Evolutionary conservation across 2,888 invertebrate species (phyloP).

Genomic region (Cepaea hortensis): DNA sequence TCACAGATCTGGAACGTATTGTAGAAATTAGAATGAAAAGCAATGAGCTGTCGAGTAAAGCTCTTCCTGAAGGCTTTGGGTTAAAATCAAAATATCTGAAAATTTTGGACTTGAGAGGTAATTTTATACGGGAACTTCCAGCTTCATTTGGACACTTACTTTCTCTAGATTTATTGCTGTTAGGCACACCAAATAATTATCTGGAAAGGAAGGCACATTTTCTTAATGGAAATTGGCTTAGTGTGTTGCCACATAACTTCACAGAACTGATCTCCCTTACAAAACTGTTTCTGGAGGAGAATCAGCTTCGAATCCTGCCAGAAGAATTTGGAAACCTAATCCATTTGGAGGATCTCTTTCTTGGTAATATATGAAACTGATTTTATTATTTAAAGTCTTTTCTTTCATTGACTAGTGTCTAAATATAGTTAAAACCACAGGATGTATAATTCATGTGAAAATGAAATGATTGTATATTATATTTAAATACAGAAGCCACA

Average conservation of each 20-base stretch:
- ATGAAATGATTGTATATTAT: no score
- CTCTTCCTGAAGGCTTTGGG: slow-evolving; percentile 37
- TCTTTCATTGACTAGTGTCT: no score
- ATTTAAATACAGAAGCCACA: no score
- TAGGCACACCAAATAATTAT: slow-evolving; percentile 19
- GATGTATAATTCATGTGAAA: no score
- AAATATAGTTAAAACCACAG: no score
- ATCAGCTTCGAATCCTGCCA: slow-evolving; percentile 66
- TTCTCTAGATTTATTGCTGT: not conserved
- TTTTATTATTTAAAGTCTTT: not conserved
- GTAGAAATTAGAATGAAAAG: slow-evolving; percentile 56
- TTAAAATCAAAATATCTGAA: slow-evolving; percentile 14
- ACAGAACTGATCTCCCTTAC: slow-evolving; percentile 59
- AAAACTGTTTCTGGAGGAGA: slow-evolving; percentile 68
- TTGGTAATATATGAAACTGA: slow-evolving; percentile 59
- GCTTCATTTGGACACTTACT: slow-evolving; percentile 60
- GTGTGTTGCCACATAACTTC: slow-evolving; percentile 62
- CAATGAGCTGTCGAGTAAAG: slow-evolving; percentile 23
- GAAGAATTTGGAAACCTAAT: slow-evolving; percentile 66
- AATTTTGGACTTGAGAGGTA: slow-evolving; percentile 55
- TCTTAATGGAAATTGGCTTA: slow-evolving; percentile 72
- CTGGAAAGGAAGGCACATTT: slow-evolving; percentile 53
- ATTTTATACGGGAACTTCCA: slow-evolving; percentile 59
- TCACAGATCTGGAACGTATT: slow-evolving; percentile 57
- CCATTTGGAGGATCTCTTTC: slow-evolving; percentile 65